A percentile compares a stretch with the other conserved stretches of the same genome.
Conservation (phyloP, 2,113 vertebrate genomes). For the Lepidothrix coronata region DNA sequence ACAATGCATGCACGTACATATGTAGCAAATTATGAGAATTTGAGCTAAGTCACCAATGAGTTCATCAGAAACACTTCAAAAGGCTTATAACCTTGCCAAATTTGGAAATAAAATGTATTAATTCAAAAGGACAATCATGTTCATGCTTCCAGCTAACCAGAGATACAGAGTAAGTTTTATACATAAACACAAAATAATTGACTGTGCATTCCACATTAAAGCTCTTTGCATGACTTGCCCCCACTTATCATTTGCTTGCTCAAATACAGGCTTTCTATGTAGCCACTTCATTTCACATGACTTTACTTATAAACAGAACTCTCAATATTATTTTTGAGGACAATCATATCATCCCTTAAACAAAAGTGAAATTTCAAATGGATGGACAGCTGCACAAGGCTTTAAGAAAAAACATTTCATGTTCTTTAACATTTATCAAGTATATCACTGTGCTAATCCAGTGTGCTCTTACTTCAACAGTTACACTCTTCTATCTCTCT, state of each 20-base stretch:
- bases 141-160: background rate
- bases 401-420: background rate
- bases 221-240: background rate
- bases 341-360: background rate
- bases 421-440: background rate
- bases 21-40: fast-evolving
- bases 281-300: background rate
- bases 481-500: background rate
- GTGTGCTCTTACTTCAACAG: background rate
- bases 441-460: background rate
- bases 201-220: background rate
- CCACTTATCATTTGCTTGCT: background rate
- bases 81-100: background rate
- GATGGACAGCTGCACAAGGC: background rate
- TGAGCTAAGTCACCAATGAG: background rate
- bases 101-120: background rate
- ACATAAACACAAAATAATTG: background rate
- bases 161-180: background rate
- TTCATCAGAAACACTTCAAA: background rate
- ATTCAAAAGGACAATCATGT: background rate
- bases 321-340: background rate
- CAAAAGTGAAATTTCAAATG: background rate
- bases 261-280: background rate
- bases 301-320: background rate
- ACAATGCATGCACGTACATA: fast-evolving